Percentiles rank a stretch among this genome's conserved stretches.
These are phyloP conservation scores for Gallirallus australis DNA, from an alignment of 2,797 vertebrate genomes.

Conservation along the genomic window DNA sequence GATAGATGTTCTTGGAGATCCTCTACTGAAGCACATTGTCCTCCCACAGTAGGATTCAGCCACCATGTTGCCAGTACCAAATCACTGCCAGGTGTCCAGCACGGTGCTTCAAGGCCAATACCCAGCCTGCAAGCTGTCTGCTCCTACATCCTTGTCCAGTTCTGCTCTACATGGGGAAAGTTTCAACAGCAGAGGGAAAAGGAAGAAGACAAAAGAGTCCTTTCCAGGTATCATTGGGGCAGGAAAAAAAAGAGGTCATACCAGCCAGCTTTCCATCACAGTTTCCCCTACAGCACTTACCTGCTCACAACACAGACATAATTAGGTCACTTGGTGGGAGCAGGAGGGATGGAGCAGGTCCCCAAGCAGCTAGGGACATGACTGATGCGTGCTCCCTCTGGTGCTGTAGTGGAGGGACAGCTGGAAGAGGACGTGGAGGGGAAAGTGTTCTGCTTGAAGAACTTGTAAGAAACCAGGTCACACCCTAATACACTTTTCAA, in stretches of 20 bases:
- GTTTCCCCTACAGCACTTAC: neutral
- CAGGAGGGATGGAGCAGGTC: neutral
- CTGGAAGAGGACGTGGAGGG: neutral
- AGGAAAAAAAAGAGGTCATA: neutral
- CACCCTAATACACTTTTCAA: conserved; percentile 15
- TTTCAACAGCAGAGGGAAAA: neutral
- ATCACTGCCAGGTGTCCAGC: neutral
- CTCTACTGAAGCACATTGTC: neutral
- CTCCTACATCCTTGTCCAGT: neutral
- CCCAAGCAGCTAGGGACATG: neutral
- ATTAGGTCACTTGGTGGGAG: neutral
- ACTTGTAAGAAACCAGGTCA: conserved; percentile 7
- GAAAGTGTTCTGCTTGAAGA: neutral
- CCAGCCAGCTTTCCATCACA: neutral
- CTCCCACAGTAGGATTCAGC: neutral
- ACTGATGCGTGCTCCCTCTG: neutral
- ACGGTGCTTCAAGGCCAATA: neutral
- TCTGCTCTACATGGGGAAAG: neutral
- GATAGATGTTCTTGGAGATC: neutral
- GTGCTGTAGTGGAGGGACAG: neutral
- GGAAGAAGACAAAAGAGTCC: neutral
- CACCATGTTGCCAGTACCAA: neutral
- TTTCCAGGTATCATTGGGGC: neutral
- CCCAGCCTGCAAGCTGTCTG: neutral
- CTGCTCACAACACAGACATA: neutral